Percentiles rank a stretch among this genome's conserved stretches.
Conservation (phyloP, 2,888 invertebrate species). For the Eilema griseolum region DNA sequence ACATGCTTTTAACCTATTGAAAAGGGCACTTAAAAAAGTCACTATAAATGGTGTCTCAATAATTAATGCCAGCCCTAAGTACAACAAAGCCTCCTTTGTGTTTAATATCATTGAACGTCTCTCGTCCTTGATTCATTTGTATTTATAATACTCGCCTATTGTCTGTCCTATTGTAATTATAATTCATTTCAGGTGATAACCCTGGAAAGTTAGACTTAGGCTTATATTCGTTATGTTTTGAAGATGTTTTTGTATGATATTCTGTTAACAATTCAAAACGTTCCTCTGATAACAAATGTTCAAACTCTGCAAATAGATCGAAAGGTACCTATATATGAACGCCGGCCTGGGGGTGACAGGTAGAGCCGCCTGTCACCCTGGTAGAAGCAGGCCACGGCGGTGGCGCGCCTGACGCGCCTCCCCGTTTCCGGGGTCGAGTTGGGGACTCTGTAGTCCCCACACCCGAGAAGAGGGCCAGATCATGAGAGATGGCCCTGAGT, state of each 20-base stretch:
- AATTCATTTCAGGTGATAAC: conserved; percentile 14
- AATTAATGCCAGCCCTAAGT: conserved; percentile 14
- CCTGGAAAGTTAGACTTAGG: conserved; percentile 1
- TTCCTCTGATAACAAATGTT: no score
- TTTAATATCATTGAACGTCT: conserved; percentile 28
- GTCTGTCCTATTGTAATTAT: conserved; percentile 9
- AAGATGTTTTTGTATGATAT: neutral
- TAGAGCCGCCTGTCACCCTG: no score
- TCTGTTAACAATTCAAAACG: neutral
- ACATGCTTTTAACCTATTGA: neutral
- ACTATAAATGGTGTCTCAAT: neutral
- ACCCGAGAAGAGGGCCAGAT: no score
- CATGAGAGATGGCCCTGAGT: no score
- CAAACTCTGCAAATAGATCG: no score
- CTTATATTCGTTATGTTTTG: neutral
- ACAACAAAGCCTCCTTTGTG: conserved; percentile 33
- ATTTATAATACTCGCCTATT: conserved; percentile 13
- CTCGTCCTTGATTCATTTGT: conserved; percentile 29
- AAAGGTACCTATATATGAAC: no score
- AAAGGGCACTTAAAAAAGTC: conserved; percentile 1
- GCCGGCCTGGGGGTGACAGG: no score
- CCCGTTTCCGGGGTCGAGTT: no score
- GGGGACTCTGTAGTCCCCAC: no score
- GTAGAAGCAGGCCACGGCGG: no score
- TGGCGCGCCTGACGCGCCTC: no score